Evolutionary conservation across 2,888 invertebrate genomes (phyloP), one percentile per base, ranked within the genome.

Genomic region (Thysanoteuthis rhombus): DNA sequence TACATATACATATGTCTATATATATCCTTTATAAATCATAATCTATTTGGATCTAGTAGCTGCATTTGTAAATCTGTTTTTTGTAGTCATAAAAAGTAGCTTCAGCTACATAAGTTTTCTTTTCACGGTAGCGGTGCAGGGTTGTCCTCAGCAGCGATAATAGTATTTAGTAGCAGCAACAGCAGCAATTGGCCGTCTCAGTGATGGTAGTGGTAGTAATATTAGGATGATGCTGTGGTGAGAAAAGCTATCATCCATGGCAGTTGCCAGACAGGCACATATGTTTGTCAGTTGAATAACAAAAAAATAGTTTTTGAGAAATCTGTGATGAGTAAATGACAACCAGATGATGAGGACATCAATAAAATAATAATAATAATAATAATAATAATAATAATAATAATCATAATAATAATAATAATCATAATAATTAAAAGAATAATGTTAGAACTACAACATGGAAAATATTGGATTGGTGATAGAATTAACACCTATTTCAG

Each of bases 191-290:
- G 75, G 75, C 75, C 75, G n/a, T 75, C 75, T 75, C n/a, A 75
- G 75, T 75, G 75, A 75, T 75, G n/a, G 75, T 75, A n/a, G 75
- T 75, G n/a, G n/a, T 75, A n/a, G 10, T 75, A 75, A n/a, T 75
- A 75, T n/a, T 75, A 75, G 75, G n/a, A 36, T 75, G n/a, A 75
- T 75, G 75, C 36, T 75, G 75, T 12, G 75, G n/a, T 36, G 19
- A 36, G n/a, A 75, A 75, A 75, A 75, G 19, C n/a, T 12, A 75
- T 75, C 75, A 75, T 75, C 75, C 75, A 75, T 75, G 75, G 75
- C 75, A 75, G 75, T 40, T 22, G 45, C 39, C 92, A 42, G 92
- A 92, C 92, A 92, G 92, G 92, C 92, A 92, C 92, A 92, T 92
- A 45, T 92, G 92, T 92, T 92, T 40, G n/a, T 92, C 22, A 40